Evolutionary conservation across 2,113 vertebrate genomes (phyloP), one percentile per base, ranked within the genome.

Genomic region (Stigmatopora argus): DNA sequence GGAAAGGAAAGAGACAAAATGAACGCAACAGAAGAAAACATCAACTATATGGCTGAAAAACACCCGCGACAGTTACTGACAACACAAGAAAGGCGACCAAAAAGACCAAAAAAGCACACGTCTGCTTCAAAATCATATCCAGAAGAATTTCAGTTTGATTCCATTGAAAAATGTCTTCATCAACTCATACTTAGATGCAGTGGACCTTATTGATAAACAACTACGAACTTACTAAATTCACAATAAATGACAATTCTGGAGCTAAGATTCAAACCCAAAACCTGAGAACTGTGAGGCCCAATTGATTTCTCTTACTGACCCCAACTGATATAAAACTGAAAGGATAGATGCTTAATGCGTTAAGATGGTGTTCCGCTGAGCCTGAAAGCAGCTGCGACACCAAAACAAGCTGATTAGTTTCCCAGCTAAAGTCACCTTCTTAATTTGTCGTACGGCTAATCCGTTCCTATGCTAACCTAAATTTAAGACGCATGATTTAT

Each of bases 21-120:
- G 74, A 83, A 80, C 66, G 62, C 38, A 67, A 79, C 64, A 75
- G 76, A 82, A 66, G 80, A 74, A 83, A 82, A 87, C 79, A 83
- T 78, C 78, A 83, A 78, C 81, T 68, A 82, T 86, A 78, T 47
- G 64, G 70, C 68, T 69, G 77, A 78, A 82, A 83, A 82, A 78
- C 73, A 75, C 67, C 70, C 78, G 53, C 14, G 67, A 78, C 59
- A 67, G 69, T 49, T 73, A 78, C 18, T 66, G 72, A 82, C 67
- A 69, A 70, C 75, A 69, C 44, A 60, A 73, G 72, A 71, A 57
- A 62, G 56, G 76, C 35, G 56, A 34, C 48, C 66, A 21, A 52
- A 18, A 66, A 66, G 60, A 62, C 26, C 31, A 9, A 17, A 18
- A 65, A 65, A 38, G 44, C 46, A 63, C 59, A 76, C 64, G 62